A percentile compares a stretch with the other conserved stretches of the same genome.
Evolutionary conservation across 2,113 vertebrate species (phyloP).

Genomic region (Todiramphus saurophagus): DNA sequence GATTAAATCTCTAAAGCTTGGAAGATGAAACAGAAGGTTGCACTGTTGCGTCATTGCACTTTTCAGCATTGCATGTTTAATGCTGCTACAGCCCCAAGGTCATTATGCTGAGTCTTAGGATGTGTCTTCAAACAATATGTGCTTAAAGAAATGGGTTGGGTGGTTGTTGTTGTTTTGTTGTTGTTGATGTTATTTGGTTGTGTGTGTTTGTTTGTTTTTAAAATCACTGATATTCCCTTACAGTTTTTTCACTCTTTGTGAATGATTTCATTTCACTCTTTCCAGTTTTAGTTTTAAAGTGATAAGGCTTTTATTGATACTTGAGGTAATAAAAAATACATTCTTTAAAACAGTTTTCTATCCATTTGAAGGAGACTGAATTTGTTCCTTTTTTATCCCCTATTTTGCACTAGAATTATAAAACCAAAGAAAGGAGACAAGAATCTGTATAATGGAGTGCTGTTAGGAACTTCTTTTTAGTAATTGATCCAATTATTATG

Average conservation of each 20-base stretch:
- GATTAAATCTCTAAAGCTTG: neutral
- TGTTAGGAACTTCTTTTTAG: neutral
- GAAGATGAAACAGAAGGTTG: neutral
- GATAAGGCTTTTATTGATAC: neutral
- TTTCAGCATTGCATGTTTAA: neutral
- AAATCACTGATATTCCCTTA: neutral
- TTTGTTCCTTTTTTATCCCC: neutral
- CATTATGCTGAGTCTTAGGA: neutral
- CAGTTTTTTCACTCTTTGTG: neutral
- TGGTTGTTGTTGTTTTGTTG: too few relatives aligned
- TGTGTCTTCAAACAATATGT: neutral
- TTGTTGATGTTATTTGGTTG: too few relatives aligned
- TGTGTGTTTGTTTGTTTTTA: neutral
- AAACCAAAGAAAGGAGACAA: neutral
- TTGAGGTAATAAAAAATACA: neutral
- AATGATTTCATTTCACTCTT: neutral
- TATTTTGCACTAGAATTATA: neutral
- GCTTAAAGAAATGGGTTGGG: neutral
- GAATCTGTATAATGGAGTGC: neutral
- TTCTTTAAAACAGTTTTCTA: neutral
- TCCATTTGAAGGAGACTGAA: neutral
- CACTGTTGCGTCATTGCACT: neutral
- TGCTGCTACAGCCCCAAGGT: accelerated
- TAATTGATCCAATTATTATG: neutral
- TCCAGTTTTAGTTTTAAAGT: neutral